phyloP scores from a whole-genome alignment of 2,113 vertebrate genomes.

The Cyprinodon tularosa region DNA sequence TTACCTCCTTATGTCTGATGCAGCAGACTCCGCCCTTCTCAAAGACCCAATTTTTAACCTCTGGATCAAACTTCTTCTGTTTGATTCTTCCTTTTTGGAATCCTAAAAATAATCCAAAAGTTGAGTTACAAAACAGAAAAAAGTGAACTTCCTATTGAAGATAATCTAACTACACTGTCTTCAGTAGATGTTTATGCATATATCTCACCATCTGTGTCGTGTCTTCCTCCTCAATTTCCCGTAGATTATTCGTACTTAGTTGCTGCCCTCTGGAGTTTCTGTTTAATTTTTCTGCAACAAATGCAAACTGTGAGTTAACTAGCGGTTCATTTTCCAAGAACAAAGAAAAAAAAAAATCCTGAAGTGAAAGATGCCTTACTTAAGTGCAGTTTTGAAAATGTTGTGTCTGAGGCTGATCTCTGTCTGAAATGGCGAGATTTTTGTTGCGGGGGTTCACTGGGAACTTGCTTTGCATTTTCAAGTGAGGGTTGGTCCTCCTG shows the following conservation, averaged over 20 bases:
- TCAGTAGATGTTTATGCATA: not conserved
- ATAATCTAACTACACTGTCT: not conserved
- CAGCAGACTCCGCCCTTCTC: conserved; percentile 22
- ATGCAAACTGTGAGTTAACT: conserved; percentile 1
- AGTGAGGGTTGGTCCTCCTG: conserved; percentile 3
- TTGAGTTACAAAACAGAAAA: not conserved
- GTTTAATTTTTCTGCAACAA: conserved; percentile 37
- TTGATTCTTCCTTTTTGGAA: not conserved
- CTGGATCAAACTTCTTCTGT: conserved; percentile 42
- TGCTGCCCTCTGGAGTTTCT: conserved; percentile 47
- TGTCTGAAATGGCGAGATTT: conserved; percentile 49
- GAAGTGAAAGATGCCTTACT: conserved; percentile 42
- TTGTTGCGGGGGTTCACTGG: not conserved
- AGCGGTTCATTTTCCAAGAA: not conserved
- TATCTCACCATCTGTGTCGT: conserved; percentile 34
- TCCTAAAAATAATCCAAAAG: conserved; percentile 25
- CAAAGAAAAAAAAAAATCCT: not conserved
- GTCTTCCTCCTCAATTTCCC: conserved; percentile 31
- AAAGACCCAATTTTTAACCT: conserved; percentile 51
- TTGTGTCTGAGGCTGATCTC: conserved; percentile 70
- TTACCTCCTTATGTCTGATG: conserved; percentile 54
- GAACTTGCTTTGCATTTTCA: not conserved
- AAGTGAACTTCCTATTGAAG: not conserved
- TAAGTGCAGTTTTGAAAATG: conserved; percentile 29
- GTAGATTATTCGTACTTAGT: conserved; percentile 38